Percentiles rank a stretch among this genome's conserved stretches.
Conservation (phyloP, 2,888 invertebrate species). For the Emesis castigata region DNA sequence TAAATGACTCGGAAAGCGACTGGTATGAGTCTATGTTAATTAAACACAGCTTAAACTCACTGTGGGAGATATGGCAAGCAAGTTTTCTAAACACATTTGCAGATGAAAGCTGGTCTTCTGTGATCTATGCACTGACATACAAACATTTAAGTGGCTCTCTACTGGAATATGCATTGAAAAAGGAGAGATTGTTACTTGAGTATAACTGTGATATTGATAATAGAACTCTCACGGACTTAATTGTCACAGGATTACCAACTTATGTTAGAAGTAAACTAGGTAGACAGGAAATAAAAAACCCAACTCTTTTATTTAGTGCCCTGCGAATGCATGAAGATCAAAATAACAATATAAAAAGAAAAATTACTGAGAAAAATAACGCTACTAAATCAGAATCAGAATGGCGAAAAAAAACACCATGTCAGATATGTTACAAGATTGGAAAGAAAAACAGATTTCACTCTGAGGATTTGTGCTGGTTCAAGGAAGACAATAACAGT, state of each 20-base stretch:
- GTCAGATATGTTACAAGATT: conserved; percentile 32
- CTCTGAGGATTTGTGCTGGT: conserved; percentile 40
- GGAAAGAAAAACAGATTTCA: conserved; percentile 38
- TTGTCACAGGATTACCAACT: conserved; percentile 32
- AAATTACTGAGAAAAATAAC: conserved; percentile 17
- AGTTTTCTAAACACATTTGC: conserved; percentile 25
- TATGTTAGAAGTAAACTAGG: conserved; percentile 24
- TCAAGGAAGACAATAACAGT: conserved; percentile 34
- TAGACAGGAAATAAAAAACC: conserved; percentile 20
- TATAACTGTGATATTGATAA: conserved; percentile 26
- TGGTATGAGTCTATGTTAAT: conserved; percentile 24
- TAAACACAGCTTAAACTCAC: conserved; percentile 23
- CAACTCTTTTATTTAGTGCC: conserved; percentile 22
- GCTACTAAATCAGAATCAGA: conserved; percentile 20
- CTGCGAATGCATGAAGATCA: conserved; percentile 27
- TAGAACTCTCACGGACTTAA: conserved; percentile 29
- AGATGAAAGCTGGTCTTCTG: conserved; percentile 24
- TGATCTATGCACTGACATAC: conserved; percentile 15
- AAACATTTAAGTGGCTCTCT: conserved; percentile 21
- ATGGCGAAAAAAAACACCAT: conserved; percentile 16
- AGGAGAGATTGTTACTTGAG: conserved; percentile 26
- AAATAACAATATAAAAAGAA: conserved; percentile 13
- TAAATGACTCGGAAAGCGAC: conserved; percentile 22
- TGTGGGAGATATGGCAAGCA: conserved; percentile 20
- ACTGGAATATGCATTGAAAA: conserved; percentile 27